Base-by-base conservation (phyloP, 2,797 vertebrate species). In the Acipenser oxyrinchus region DNA sequence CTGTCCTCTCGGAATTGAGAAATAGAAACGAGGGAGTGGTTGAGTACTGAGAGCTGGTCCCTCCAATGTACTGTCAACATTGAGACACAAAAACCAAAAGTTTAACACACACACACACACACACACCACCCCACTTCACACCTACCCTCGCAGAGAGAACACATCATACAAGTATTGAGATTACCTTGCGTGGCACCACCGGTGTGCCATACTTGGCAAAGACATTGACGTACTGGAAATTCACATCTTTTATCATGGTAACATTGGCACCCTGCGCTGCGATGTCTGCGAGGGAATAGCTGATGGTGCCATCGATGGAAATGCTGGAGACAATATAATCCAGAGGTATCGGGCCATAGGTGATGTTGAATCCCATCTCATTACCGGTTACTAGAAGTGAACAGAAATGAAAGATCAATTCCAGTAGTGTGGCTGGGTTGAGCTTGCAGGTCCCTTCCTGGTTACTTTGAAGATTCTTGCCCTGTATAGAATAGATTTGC, bases 271-370 rank as follows among this genome's bases (percentile, higher is more conserved):
- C 68, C 57, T 7, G n/a, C 9, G 3, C 49, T 8, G 13, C 13
- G n/a, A 51, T 7, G 23, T 65, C 63, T 10, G 51, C 6, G 23
- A 64, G 48, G n/a, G 63, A 65, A 10, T 65, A 48, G 55, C 64
- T 65, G 10, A 52, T 23, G 53, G 48, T 15, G 8, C 68, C 68
- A 51, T 69, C 68, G 63, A 69, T 57, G 51, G 68, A 69, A 12
- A 65, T 8, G 8, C 52, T 57, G 49, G 13, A 50, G 7, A 69
- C 18, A 13, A 4, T 15, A 49, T 65, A 65, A 55, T 63, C 18
- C 11, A 11, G 6, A 23, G 63, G 68, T 10, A 69, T 63, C 11
- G 68, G 68, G 18, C 68, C 68, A 11, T 69, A 69, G 2, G 50
- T 69, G 11, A 69, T 58, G 10, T 65, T 65, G 63, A 69, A 69